phyloP scores from a whole-genome alignment of 2,113 vertebrate species.

The Chaenogobius annularis region DNA sequence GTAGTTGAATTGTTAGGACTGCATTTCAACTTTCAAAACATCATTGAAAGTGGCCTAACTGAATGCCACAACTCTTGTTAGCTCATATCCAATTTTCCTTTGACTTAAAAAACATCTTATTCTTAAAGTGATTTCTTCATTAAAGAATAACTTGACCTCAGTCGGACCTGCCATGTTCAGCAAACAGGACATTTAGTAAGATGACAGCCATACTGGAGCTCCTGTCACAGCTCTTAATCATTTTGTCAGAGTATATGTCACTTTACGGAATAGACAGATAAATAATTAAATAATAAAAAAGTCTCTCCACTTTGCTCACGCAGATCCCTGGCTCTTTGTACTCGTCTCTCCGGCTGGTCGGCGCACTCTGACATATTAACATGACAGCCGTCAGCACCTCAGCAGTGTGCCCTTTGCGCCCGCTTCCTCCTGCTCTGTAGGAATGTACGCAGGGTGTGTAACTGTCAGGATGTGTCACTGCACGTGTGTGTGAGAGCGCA shows the following conservation, averaged over 20 bases:
- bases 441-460: constrained; percentile 42
- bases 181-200: constrained; percentile 6
- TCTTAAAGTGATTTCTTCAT: not conserved
- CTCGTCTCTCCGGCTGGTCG: constrained; percentile 43
- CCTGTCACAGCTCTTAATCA: constrained; percentile 24
- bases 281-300: constrained; percentile 38
- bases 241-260: constrained; percentile 25
- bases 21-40: not conserved
- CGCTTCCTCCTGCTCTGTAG: constrained; percentile 29
- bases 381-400: constrained; percentile 70
- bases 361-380: constrained; percentile 56
- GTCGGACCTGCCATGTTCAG: not conserved
- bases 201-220: constrained; percentile 6
- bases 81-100: not conserved
- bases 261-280: constrained; percentile 32
- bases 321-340: constrained; percentile 1
- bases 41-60: not conserved
- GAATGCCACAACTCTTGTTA: not conserved
- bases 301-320: constrained; percentile 1
- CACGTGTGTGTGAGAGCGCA: constrained; percentile 33
- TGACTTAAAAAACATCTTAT: not conserved
- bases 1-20: not conserved
- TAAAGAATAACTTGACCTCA: constrained; percentile 7
- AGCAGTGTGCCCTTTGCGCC: constrained; percentile 55
- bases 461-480: constrained; percentile 57